A percentile compares a stretch with the other conserved stretches of the same genome.
Evolutionary conservation across 2,113 vertebrate species (phyloP).

Genomic region (Corynorhinus townsendii): DNA sequence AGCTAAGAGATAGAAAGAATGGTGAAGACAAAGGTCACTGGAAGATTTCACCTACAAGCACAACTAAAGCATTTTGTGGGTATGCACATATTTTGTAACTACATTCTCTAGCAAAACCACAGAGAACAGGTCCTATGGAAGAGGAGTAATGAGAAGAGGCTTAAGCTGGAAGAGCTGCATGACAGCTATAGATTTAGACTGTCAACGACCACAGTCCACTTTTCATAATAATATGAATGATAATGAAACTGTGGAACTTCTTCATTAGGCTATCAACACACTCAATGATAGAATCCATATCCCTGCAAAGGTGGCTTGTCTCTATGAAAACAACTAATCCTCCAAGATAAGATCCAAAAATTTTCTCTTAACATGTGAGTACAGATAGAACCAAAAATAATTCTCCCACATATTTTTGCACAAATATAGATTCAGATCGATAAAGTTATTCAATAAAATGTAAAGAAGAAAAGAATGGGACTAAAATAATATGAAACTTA

Average conservation of each 20-base stretch:
- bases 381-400: neutral
- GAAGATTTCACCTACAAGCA: neutral
- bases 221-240: neutral
- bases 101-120: neutral
- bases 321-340: neutral
- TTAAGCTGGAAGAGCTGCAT: neutral
- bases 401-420: neutral
- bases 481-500: neutral
- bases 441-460: neutral
- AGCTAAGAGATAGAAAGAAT: neutral
- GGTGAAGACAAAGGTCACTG: neutral
- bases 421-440: neutral
- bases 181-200: neutral
- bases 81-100: neutral
- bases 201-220: neutral
- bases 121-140: neutral
- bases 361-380: neutral
- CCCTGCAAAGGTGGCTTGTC: neutral
- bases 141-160: neutral
- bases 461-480: neutral
- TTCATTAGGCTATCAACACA: neutral
- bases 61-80: neutral
- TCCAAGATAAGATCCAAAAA: neutral
- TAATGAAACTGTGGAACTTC: neutral
- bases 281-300: neutral